Conservation (phyloP, 2,797 vertebrate genomes). For the Spinus olivaceus region DNA sequence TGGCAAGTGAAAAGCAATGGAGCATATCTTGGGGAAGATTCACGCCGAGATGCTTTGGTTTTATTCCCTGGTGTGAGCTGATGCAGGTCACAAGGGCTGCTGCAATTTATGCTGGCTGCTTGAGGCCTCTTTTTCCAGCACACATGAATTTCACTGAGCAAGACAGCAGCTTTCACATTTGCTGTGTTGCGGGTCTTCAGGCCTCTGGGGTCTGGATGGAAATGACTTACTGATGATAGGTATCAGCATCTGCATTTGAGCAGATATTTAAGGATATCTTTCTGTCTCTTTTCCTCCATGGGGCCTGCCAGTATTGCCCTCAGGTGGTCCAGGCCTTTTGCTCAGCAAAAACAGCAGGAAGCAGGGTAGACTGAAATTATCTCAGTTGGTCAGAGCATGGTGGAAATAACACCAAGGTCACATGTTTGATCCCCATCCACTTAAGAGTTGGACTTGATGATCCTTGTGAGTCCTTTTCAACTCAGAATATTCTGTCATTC, state of each 20-base stretch:
- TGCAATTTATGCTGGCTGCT: not conserved
- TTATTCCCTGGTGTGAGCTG: not conserved
- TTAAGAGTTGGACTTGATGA: not conserved
- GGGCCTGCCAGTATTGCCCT: not conserved
- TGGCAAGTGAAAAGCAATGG: not conserved
- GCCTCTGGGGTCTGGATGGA: not conserved
- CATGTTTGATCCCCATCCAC: not conserved
- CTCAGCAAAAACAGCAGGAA: not conserved
- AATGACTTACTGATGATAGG: not conserved
- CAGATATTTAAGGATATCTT: not conserved
- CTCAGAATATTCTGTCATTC: not conserved
- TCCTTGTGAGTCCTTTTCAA: not conserved
- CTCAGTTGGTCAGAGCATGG: not conserved
- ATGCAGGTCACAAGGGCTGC: not conserved
- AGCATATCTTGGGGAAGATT: not conserved
- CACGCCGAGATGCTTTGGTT: not conserved
- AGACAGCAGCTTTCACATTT: not conserved
- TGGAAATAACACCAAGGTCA: not conserved
- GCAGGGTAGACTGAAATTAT: not conserved
- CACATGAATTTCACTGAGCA: not conserved
- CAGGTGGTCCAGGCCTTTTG: not conserved
- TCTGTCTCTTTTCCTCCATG: not conserved
- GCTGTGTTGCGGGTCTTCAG: not conserved
- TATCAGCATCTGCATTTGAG: not conserved
- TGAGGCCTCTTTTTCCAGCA: not conserved